Evolutionary conservation across 37 sponge, comb jelly and placozoan species (phyloP).

Genomic region (Crambe crambe): DNA sequence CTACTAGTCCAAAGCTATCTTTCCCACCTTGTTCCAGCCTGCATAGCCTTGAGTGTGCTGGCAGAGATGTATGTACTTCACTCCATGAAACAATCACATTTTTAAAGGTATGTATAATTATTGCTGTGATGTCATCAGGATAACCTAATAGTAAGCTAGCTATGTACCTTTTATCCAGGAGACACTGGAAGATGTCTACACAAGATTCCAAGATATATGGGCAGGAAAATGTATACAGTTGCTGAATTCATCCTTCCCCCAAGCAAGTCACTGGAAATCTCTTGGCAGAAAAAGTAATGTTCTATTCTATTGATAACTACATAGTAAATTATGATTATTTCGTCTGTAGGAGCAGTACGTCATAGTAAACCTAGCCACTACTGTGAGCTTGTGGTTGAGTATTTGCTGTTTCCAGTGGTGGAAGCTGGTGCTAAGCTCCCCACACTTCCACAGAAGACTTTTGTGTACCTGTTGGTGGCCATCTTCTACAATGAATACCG

Average conservation of each 20-base stretch:
- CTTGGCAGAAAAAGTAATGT: neutral
- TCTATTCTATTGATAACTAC: neutral
- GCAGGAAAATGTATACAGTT: neutral
- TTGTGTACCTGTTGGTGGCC: neutral
- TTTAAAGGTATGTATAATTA: constrained; percentile 12
- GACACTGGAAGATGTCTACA: neutral
- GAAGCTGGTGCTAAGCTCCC: constrained; percentile 20
- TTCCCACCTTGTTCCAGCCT: constrained; percentile 4
- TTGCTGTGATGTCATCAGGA: too few relatives aligned
- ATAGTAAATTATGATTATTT: neutral
- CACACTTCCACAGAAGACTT: neutral
- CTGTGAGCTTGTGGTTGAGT: constrained; percentile 10
- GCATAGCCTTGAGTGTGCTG: neutral
- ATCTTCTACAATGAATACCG: constrained; percentile 24
- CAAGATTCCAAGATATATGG: constrained; percentile 4
- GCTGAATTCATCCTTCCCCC: constrained; percentile 1
- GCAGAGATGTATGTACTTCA: neutral
- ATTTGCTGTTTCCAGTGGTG: constrained; percentile 25
- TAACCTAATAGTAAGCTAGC: too few relatives aligned
- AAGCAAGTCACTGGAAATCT: constrained; percentile 3
- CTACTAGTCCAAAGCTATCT: neutral
- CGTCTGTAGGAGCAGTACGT: neutral
- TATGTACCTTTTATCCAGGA: constrained; percentile 11
- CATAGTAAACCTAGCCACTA: constrained; percentile 7
- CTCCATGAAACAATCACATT: neutral